Evolutionary conservation across 2,113 vertebrate genomes (phyloP).

Genomic region (Brachirus orientalis): DNA sequence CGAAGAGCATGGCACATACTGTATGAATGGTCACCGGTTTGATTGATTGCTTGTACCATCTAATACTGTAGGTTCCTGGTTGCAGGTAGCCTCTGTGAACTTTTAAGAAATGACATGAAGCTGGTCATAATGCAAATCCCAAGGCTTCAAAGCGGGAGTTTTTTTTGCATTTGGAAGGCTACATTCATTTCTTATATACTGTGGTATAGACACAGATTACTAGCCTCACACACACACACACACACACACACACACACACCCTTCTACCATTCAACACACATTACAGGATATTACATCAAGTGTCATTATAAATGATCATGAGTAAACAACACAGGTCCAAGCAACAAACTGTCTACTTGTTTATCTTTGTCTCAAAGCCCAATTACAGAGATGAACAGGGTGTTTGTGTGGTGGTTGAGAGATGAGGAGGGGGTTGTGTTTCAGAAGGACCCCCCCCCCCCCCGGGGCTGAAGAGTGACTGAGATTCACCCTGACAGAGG

Average conservation of each 20-base stretch:
- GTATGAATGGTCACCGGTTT: no score
- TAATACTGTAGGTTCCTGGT: no score
- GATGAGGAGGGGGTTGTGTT: slow-evolving; percentile 68
- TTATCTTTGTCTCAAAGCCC: slow-evolving; percentile 87
- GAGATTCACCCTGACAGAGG: slow-evolving; percentile 84
- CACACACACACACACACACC: neutral
- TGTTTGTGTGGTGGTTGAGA: slow-evolving; percentile 81
- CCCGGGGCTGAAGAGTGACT: slow-evolving; percentile 83
- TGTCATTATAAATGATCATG: slow-evolving; percentile 35
- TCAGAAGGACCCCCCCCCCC: slow-evolving; percentile 63
- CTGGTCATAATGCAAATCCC: no score
- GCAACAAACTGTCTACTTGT: slow-evolving; percentile 70
- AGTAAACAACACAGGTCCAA: slow-evolving; percentile 25
- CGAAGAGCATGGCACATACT: no score
- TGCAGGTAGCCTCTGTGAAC: no score
- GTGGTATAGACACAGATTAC: no score
- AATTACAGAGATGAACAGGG: slow-evolving; percentile 89
- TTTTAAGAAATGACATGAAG: no score
- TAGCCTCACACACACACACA: no score
- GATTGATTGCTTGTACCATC: no score
- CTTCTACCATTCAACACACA: slow-evolving; percentile 3
- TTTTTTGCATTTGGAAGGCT: no score
- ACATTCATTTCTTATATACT: no score
- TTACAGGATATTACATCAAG: slow-evolving; percentile 15
- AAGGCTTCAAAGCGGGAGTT: no score